These are phyloP conservation scores for Metridium senile DNA, from an alignment of 92 coral and sea anemone species.

Conservation along the genomic window DNA sequence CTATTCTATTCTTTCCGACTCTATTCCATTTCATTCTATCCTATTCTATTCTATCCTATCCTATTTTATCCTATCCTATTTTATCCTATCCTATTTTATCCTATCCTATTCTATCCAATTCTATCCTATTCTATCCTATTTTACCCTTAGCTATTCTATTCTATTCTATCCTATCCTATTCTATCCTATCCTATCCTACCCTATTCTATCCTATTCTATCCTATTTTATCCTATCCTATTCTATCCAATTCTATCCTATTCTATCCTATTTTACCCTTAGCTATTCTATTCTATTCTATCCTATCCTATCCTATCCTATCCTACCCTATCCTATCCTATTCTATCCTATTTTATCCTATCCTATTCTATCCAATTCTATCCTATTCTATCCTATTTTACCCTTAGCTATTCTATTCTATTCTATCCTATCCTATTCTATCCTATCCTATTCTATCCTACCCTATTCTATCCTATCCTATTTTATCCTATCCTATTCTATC, in stretches of 20 bases:
- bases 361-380: not conserved
- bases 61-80: conserved; percentile 2
- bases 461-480: not conserved
- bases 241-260: not conserved
- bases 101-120: too few relatives aligned
- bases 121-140: not conserved
- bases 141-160: not conserved
- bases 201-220: conserved; percentile 4
- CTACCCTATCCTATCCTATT: not conserved
- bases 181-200: not conserved
- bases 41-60: not conserved
- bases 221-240: conserved; percentile 3
- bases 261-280: not conserved
- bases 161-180: conserved; percentile 7
- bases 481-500: not conserved
- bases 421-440: too few relatives aligned
- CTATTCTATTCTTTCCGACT: too few relatives aligned
- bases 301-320: not conserved
- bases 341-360: not conserved
- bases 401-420: too few relatives aligned
- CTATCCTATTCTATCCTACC: too few relatives aligned
- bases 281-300: not conserved
- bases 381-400: too few relatives aligned
- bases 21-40: not conserved
- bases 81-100: not conserved